A percentile compares a stretch with the other conserved stretches of the same genome.
These are phyloP conservation scores for Sterrhoptilus dennistouni DNA, from an alignment of 2,113 vertebrate genomes.

Conservation along the genomic window DNA sequence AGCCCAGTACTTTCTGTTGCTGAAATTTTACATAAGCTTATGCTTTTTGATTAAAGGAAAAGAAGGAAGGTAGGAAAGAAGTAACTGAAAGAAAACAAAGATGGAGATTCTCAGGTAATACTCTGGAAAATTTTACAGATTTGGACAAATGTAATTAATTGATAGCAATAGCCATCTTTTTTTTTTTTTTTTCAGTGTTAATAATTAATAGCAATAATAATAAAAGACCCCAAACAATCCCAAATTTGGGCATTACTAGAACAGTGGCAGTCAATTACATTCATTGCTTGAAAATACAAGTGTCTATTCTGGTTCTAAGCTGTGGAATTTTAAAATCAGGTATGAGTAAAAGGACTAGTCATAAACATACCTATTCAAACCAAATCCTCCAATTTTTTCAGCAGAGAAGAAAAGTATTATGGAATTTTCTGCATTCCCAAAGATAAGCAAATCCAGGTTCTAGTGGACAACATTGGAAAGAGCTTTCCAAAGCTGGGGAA, in stretches of 20 bases:
- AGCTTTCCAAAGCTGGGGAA: background rate
- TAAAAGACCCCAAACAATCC: background rate
- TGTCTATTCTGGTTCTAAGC: background rate
- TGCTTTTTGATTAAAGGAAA: background rate
- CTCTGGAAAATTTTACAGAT: background rate
- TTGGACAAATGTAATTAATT: background rate
- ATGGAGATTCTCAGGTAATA: background rate
- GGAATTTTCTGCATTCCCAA: background rate
- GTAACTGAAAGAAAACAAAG: background rate
- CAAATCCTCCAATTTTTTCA: background rate
- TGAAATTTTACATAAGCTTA: background rate
- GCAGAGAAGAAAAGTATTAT: background rate
- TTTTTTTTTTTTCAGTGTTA: background rate
- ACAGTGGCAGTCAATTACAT: background rate
- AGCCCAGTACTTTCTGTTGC: background rate
- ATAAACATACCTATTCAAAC: background rate
- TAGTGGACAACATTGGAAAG: fast-evolving
- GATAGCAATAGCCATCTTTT: background rate
- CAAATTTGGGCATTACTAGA: background rate
- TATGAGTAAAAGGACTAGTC: background rate
- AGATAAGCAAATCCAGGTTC: background rate
- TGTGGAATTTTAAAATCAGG: background rate
- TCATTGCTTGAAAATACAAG: background rate
- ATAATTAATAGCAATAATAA: background rate
- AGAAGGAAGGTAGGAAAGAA: background rate